These are phyloP conservation scores for Rhynchomys soricoides DNA, from an alignment of 2,113 vertebrate genomes.

Conservation along the genomic window DNA sequence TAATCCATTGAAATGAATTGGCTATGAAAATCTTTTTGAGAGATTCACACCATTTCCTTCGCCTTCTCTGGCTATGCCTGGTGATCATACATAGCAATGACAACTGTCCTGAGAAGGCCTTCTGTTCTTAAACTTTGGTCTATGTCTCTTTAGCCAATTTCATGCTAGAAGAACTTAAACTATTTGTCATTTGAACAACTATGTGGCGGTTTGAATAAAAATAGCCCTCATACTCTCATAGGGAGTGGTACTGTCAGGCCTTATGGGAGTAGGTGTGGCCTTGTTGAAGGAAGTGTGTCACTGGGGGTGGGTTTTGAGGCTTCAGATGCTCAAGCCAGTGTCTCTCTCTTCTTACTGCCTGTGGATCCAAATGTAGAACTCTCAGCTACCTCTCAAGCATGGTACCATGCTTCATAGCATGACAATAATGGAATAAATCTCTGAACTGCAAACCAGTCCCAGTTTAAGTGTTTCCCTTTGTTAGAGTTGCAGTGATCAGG, in stretches of 20 bases:
- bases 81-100: neutral
- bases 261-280: neutral
- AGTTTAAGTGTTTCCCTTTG: neutral
- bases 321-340: neutral
- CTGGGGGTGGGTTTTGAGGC: neutral
- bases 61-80: neutral
- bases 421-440: neutral
- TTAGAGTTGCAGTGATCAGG: neutral
- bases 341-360: neutral
- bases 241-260: neutral
- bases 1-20: neutral
- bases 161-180: neutral
- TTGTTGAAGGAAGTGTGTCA: neutral
- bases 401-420: neutral
- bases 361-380: neutral
- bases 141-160: neutral
- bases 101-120: neutral
- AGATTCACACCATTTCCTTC: neutral
- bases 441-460: neutral
- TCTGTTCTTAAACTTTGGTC: neutral
- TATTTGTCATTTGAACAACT: neutral
- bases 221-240: neutral
- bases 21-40: neutral
- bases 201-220: neutral
- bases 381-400: neutral